phyloP scores from a whole-genome alignment of 2,888 invertebrate genomes.

The Antheraea assamensis region DNA sequence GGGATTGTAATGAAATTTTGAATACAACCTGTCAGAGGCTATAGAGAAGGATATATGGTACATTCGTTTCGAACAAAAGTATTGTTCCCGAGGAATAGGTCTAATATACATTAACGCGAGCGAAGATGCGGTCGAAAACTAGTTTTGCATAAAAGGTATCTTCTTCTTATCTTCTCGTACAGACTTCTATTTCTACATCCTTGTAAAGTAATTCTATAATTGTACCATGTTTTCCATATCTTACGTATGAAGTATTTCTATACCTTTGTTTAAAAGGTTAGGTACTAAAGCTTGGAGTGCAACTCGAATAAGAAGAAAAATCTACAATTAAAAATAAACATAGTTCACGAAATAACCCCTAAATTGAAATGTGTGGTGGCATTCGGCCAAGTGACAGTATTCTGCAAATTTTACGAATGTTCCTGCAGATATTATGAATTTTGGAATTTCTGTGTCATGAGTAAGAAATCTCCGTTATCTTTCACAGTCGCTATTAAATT shows the following conservation, averaged over 20 bases:
- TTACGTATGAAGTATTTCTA: neutral
- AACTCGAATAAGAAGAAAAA: neutral
- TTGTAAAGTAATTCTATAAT: neutral
- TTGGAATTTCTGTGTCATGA: neutral
- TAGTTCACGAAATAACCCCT: neutral
- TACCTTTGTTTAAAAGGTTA: neutral
- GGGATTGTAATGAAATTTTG: too few species aligned
- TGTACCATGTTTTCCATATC: neutral
- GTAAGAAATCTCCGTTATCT: neutral
- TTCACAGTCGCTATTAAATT: neutral
- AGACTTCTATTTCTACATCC: neutral
- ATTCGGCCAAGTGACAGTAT: neutral
- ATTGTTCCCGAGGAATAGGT: too few species aligned
- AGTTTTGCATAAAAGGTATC: neutral
- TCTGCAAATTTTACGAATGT: neutral
- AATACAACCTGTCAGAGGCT: too few species aligned
- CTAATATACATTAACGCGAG: too few species aligned
- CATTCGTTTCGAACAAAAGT: too few species aligned
- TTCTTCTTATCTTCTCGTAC: too few species aligned
- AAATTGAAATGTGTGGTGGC: neutral
- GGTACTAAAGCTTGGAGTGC: neutral
- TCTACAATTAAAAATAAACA: neutral
- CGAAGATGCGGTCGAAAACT: too few species aligned
- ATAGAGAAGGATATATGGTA: too few species aligned
- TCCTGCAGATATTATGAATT: neutral